Evolutionary conservation across 2,888 invertebrate species (phyloP).

Genomic region (Entomobrya proxima): DNA sequence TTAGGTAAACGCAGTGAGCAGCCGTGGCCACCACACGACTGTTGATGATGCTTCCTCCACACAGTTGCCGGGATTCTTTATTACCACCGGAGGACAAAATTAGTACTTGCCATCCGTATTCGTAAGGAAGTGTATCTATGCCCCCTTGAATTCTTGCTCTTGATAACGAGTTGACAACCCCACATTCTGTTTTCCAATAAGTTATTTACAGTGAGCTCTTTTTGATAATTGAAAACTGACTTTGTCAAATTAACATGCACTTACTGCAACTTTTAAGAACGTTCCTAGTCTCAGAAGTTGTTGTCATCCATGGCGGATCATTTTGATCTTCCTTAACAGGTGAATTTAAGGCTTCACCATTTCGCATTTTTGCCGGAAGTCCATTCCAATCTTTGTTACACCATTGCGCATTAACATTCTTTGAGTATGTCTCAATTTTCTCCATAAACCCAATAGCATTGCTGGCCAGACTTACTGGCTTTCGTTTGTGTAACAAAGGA

Average conservation of each 20-base stretch:
- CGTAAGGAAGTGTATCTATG: slow-evolving; percentile 14
- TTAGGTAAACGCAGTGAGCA: slow-evolving; percentile 39
- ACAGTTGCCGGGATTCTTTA: neutral
- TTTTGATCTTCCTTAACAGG: neutral
- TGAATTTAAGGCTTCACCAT: neutral
- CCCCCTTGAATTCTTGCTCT: slow-evolving; percentile 42
- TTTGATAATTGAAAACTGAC: too few species aligned
- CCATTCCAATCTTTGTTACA: slow-evolving; percentile 22
- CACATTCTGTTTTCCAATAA: slow-evolving; percentile 49
- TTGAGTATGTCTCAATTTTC: slow-evolving; percentile 7
- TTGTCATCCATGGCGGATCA: neutral
- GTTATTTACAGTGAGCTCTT: too few species aligned
- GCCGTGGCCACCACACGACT: slow-evolving; percentile 45
- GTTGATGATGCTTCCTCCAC: slow-evolving; percentile 54
- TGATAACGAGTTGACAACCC: neutral
- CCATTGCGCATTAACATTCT: slow-evolving; percentile 8
- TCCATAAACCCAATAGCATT: slow-evolving; percentile 32
- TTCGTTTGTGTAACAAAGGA: neutral
- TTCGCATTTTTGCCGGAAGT: neutral
- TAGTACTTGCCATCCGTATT: slow-evolving; percentile 61
- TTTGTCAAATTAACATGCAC: too few species aligned
- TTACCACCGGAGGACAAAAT: neutral
- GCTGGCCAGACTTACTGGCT: slow-evolving; percentile 23
- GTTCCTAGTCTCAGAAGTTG: neutral
- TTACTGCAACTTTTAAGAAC: slow-evolving; percentile 39